A percentile compares a stretch with the other conserved stretches of the same genome.
Evolutionary conservation across 2,113 vertebrate species (phyloP).

Genomic region (Cololabis saira): DNA sequence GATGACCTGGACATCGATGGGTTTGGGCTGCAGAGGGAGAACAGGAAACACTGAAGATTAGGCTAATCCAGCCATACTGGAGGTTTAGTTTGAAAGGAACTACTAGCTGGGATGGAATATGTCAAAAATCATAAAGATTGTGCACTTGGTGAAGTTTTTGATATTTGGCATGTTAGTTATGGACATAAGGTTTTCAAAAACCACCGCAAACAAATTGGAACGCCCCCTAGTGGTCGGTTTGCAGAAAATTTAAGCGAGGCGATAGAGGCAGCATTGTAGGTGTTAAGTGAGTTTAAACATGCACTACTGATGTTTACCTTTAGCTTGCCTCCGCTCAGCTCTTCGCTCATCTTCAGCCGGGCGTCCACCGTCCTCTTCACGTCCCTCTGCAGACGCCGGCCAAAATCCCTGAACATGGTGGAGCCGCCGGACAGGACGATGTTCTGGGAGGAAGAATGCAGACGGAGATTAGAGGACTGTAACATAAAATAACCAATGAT

Average conservation of each 20-base stretch:
- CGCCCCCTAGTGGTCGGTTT: too few relatives aligned
- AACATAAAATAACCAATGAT: too few relatives aligned
- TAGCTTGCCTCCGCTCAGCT: conserved; percentile 95
- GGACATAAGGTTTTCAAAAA: too few relatives aligned
- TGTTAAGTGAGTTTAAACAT: neutral
- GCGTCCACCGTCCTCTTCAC: conserved; percentile 97
- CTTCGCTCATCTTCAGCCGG: conserved; percentile 96
- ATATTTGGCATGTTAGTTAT: too few relatives aligned
- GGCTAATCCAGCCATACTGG: neutral
- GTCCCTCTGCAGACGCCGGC: conserved; percentile 95
- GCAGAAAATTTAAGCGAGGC: too few relatives aligned
- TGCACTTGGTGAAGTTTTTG: too few relatives aligned
- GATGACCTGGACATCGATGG: conserved; percentile 97
- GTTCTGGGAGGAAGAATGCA: conserved; percentile 55
- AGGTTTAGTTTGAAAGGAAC: too few relatives aligned
- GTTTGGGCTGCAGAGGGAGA: conserved; percentile 87
- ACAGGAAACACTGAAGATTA: neutral
- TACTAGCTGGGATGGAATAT: too few relatives aligned
- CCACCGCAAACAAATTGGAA: too few relatives aligned
- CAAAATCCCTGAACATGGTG: conserved; percentile 99
- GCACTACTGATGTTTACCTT: conserved; percentile 81
- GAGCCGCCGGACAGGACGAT: conserved; percentile 87
- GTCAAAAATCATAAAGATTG: too few relatives aligned
- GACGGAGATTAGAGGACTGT: too few relatives aligned
- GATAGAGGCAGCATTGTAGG: too few relatives aligned